Percentiles rank a stretch among this genome's conserved stretches.
Conservation (phyloP, 2,113 vertebrate genomes). For the Typhlomys cinereus region DNA sequence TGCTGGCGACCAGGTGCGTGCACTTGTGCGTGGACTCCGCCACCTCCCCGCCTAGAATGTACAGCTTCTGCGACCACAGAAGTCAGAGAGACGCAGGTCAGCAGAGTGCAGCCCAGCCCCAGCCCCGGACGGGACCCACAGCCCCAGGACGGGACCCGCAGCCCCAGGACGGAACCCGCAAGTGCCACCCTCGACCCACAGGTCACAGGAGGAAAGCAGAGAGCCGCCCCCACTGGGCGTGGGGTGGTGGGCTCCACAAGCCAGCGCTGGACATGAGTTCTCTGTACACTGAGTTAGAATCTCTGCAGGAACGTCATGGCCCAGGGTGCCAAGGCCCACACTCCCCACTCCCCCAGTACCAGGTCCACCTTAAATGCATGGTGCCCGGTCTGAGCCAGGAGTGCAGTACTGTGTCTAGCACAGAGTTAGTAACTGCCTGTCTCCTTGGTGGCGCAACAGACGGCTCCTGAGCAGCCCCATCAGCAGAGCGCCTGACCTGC, state of each 20-base stretch:
- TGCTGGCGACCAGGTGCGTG: slow-evolving; percentile 94
- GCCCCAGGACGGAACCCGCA: not conserved
- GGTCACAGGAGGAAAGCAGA: not conserved
- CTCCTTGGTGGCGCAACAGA: no score
- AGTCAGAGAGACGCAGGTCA: not conserved
- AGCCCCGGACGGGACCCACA: not conserved
- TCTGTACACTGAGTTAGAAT: no score
- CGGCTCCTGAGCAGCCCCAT: no score
- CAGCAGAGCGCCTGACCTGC: no score
- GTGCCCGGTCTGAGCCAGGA: no score
- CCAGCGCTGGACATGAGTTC: not conserved
- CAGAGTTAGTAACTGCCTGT: no score
- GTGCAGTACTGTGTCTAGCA: no score
- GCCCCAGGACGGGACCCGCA: not conserved
- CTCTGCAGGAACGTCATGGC: not conserved
- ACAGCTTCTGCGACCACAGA: slow-evolving; percentile 88
- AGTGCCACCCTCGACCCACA: not conserved
- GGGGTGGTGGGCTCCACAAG: rapidly evolving
- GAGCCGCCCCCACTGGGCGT: not conserved
- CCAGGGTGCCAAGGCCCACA: not conserved
- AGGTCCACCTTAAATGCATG: no score
- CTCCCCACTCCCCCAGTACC: no score
- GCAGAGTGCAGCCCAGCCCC: not conserved
- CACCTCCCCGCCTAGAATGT: slow-evolving; percentile 95
- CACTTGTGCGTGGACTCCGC: slow-evolving; percentile 92